phyloP scores from a whole-genome alignment of 2,888 invertebrate genomes.

The Xestobium rufovillosum region DNA sequence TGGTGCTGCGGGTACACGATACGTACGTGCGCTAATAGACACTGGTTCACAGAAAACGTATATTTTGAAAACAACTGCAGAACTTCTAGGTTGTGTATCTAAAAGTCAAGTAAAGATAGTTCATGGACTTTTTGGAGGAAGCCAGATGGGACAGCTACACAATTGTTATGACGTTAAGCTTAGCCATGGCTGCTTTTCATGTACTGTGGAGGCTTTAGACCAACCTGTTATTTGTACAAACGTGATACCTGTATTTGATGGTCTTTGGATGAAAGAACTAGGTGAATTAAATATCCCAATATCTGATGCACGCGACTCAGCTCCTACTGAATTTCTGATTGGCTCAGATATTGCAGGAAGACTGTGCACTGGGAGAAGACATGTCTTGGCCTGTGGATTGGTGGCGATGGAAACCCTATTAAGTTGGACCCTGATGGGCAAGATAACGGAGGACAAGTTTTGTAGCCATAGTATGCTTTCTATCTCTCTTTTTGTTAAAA shows the following conservation, averaged over 20 bases:
- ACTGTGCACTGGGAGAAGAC: conserved; percentile 14
- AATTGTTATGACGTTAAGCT: too few species aligned
- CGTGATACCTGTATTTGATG: conserved; percentile 5
- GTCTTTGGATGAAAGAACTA: conserved; percentile 10
- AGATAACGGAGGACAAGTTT: too few species aligned
- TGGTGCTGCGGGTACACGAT: not conserved
- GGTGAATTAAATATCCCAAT: not conserved
- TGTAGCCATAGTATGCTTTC: too few species aligned
- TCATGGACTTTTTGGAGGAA: conserved; percentile 11
- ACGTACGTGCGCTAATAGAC: not conserved
- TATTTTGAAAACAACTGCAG: too few species aligned
- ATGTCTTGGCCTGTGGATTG: conserved; percentile 14
- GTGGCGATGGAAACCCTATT: conserved; percentile 13
- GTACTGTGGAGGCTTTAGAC: conserved; percentile 9
- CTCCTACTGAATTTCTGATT: conserved; percentile 7
- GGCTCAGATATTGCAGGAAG: conserved; percentile 11
- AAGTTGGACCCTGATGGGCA: conserved; percentile 17
- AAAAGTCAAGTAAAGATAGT: conserved; percentile 2
- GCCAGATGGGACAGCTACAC: too few species aligned
- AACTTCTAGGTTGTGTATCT: too few species aligned
- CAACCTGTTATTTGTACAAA: conserved; percentile 6
- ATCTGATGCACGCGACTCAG: not conserved
- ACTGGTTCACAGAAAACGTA: too few species aligned
- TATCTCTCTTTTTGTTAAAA: too few species aligned
- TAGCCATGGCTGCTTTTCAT: too few species aligned